These are phyloP conservation scores for Erebia ligea DNA, from an alignment of 2,888 invertebrate genomes.

Conservation along the genomic window DNA sequence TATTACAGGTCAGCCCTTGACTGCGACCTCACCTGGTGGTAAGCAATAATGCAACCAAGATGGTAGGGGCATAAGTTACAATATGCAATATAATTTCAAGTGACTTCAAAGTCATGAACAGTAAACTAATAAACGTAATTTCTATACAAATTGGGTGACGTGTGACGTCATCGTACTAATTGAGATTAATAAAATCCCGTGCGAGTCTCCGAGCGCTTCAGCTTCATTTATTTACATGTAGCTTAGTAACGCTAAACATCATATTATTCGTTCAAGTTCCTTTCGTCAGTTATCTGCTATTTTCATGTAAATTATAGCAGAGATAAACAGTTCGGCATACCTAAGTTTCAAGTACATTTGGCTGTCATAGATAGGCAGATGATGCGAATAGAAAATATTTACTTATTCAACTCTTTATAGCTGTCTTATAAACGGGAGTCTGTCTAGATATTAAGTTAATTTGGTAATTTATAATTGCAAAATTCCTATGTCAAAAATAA, in stretches of 20 bases:
- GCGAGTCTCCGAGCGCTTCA: not conserved
- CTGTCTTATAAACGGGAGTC: no score
- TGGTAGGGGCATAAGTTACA: no score
- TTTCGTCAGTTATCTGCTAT: not conserved
- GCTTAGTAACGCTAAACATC: no score
- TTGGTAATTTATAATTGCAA: no score
- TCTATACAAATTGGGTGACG: constrained; percentile 7
- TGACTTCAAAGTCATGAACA: not conserved
- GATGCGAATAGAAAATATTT: no score
- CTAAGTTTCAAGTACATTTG: no score
- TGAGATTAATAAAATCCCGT: not conserved
- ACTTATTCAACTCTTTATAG: no score
- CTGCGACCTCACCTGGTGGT: no score
- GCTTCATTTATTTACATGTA: not conserved
- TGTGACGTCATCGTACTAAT: constrained; percentile 6
- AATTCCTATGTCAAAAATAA: no score
- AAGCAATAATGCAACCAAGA: no score
- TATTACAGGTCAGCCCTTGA: not conserved
- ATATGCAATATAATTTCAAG: not conserved
- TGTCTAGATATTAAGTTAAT: no score
- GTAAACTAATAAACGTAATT: not conserved
- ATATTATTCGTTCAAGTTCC: not conserved
- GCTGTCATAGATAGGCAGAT: no score
- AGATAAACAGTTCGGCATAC: not conserved
- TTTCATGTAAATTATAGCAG: not conserved